Base-by-base conservation (phyloP, 2,113 vertebrate genomes). In the Calyptommatus sinebrachiatus region DNA sequence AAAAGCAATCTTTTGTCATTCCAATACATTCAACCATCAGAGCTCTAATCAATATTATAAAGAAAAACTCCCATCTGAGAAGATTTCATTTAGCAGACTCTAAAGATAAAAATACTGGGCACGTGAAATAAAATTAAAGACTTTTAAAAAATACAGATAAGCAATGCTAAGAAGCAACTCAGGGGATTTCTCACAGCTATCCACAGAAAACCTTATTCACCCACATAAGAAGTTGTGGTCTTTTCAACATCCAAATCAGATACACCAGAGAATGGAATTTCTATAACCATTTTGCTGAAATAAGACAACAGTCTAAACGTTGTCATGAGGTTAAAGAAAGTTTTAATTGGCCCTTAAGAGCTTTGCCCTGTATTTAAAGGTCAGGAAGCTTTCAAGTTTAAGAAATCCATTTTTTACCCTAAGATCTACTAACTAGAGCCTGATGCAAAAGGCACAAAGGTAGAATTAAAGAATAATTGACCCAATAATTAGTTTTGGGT, bases 21-120 rank as follows among this genome's bases (percentile, higher is more conserved):
- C 65, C 88, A 86, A 87, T 77, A 85, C 90, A 81, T 80, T 91
- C 88, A 84, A 46, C 80, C 74, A 63, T 89, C 91, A 90, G 53
- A 10, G 63, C 82, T 80, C 63, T 4, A 41, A 57, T 68, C 48
- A 66, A 71, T 57, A 3, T 28, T 66, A 68, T 2, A 18, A 2
- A 7, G 5, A 85, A 62, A 83, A 84, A 83, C 79, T 71, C 48
- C 67, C 76, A 28, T 71, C 65, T 50, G 68, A 73, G 68, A 29
- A 68, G 69, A 79, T 77, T 28, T 41, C 84, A 50, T 61, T 60
- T 0, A 16, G 84, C 28, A 29, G 60, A 69, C 76, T 5, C 63
- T 22, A 5, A 28, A 78, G 21, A 35, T 65, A 78, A 67, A 69
- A 83, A 87, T 84, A 68, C 76, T 69, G 35, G 11, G 80, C 8